Base-by-base conservation (phyloP, 2,888 invertebrate genomes). In the Sarcophaga rosellei region DNA sequence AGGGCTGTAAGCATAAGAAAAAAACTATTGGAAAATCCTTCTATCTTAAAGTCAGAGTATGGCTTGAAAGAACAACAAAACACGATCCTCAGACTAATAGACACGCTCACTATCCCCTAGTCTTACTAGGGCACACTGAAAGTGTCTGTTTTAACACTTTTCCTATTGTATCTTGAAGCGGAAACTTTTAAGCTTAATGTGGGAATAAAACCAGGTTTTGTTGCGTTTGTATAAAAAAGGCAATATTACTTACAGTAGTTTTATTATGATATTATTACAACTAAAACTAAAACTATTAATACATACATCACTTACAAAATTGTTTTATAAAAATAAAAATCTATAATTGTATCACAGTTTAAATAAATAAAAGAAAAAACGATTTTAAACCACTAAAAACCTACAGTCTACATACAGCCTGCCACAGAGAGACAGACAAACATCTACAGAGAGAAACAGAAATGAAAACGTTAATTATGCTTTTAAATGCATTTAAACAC, bases 281-380 rank as follows among this genome's bases (percentile, higher is more conserved):
- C 8, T 35, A 35, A 35, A 35, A 35, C 8, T 35, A 35, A 35
- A 35, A 35, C 35, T 35, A 35, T 35, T 35, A 35, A 35, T 35
- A 35, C 35, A 35, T 10, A 35, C 35, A 35, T 35, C 35, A 35
- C 35, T 35, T 35, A 35, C 35, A 35, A 35, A 35, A 35, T 35
- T 35, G 35, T 35, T 35, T 35, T 35, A 57, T 65, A 80, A 69
- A 85, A 85, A 73, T 69, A 63, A 79, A 81, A 79, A 82, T 83
- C 76, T 83, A 83, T 81, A 80, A 83, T 81, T 86, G 80, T 86
- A 86, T 86, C 86, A 86, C 86, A 86, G 86, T 86, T 78, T 47
- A 73, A 80, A 68, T 69, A 59, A 65, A 65, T 35, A 35, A 35
- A 35, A 45, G n/a, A 57, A 76, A 47, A 72, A 4, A 11, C 35